phyloP scores from a whole-genome alignment of 2,888 invertebrate species.

The Drosophila imparisetae region DNA sequence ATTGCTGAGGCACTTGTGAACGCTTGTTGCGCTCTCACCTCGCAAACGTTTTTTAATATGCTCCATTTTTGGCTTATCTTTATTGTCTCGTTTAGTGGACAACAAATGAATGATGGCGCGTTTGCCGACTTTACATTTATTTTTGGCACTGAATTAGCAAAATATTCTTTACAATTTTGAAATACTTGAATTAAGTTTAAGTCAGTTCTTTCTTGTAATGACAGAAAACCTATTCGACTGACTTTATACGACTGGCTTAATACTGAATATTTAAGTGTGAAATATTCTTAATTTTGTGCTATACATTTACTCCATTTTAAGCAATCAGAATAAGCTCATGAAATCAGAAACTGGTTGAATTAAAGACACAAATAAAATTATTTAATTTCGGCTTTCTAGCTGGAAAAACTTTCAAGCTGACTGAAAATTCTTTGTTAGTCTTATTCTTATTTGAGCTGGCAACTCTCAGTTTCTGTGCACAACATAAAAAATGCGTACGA shows the following conservation, averaged over 20 bases:
- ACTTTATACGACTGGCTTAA: background rate
- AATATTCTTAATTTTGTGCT: background rate
- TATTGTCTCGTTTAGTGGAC: slow-evolving; percentile 83
- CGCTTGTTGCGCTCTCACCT: slow-evolving; percentile 67
- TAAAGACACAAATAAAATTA: background rate
- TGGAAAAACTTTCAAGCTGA: background rate
- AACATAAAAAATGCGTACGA: slow-evolving; percentile 51
- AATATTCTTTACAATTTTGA: background rate
- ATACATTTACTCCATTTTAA: background rate
- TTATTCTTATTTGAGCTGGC: slow-evolving; percentile 19
- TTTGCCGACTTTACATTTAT: slow-evolving; percentile 18
- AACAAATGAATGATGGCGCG: slow-evolving; percentile 69
- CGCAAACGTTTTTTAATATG: slow-evolving; percentile 68
- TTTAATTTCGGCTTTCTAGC: background rate
- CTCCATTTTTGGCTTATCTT: slow-evolving; percentile 82
- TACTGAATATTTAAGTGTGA: background rate
- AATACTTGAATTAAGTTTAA: background rate
- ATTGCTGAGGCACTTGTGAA: slow-evolving; percentile 28
- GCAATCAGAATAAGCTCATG: background rate
- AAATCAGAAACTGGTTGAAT: background rate
- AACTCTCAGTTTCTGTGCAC: slow-evolving; percentile 13
- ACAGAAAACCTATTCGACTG: background rate
- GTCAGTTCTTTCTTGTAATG: background rate
- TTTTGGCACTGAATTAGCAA: slow-evolving; percentile 16
- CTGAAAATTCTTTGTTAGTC: background rate